Conservation (phyloP, 1,140 invertebrate genomes). For the Agrypnia vestita region DNA sequence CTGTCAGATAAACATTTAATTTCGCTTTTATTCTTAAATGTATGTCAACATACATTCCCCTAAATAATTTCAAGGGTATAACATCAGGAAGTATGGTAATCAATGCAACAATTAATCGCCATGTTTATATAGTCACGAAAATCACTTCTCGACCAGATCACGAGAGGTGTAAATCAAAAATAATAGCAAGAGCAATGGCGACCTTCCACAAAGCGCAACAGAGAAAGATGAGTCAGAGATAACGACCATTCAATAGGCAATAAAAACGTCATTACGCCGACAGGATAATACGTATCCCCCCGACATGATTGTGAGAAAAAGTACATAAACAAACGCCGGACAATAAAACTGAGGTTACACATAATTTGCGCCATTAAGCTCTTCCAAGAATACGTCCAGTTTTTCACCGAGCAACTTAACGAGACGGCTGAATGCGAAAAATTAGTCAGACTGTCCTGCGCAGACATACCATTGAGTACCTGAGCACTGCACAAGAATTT, state of each 20-base stretch:
- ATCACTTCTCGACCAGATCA: too few species aligned
- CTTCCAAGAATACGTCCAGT: not conserved
- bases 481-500: too few species aligned
- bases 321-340: not conserved
- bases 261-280: not conserved
- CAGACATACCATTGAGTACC: too few species aligned
- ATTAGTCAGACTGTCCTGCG: too few species aligned
- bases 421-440: not conserved
- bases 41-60: too few species aligned
- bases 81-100: too few species aligned
- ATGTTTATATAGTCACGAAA: too few species aligned
- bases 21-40: too few species aligned
- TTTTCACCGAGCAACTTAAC: not conserved
- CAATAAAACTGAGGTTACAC: not conserved
- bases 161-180: too few species aligned
- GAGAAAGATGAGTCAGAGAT: not conserved
- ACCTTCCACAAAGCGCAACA: slow-evolving; percentile 13
- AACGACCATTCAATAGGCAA: not conserved
- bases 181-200: not conserved
- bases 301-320: not conserved
- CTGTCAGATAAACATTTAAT: too few species aligned
- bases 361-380: slow-evolving; percentile 3
- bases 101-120: too few species aligned
- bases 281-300: not conserved
- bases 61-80: too few species aligned